Conservation (phyloP, 2,113 vertebrate genomes). For the Oryzias javanicus region DNA sequence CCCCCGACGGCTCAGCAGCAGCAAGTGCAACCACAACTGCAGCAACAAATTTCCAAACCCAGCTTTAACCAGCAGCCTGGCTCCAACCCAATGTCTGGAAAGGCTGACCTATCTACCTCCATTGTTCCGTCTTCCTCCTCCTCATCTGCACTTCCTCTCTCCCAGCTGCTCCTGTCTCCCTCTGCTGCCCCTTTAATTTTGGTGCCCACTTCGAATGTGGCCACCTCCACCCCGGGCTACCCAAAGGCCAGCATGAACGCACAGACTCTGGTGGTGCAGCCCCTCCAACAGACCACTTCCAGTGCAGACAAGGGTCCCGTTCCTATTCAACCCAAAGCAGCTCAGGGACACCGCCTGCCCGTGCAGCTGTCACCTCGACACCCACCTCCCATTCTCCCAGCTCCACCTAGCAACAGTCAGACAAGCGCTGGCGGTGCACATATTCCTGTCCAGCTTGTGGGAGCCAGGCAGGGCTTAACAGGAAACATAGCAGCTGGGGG, state of each 20-base stretch:
- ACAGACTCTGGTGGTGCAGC: constrained; percentile 95
- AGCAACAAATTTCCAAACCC: constrained; percentile 76
- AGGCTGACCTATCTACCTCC: constrained; percentile 59
- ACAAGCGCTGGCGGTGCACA: constrained; percentile 79
- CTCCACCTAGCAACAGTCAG: constrained; percentile 76
- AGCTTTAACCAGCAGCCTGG: constrained; percentile 60
- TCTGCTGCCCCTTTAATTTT: constrained; percentile 78
- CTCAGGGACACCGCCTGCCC: constrained; percentile 73
- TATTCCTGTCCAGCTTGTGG: constrained; percentile 93
- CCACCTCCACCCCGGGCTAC: constrained; percentile 76
- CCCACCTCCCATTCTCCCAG: constrained; percentile 78
- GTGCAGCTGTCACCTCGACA: constrained; percentile 75
- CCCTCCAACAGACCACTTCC: constrained; percentile 82
- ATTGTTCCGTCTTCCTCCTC: constrained; percentile 69
- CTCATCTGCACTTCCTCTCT: constrained; percentile 73
- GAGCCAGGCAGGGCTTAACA: constrained; percentile 86
- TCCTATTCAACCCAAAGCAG: constrained; percentile 89
- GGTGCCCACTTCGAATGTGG: constrained; percentile 75
- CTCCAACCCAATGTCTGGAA: constrained; percentile 55
- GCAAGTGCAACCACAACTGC: constrained; percentile 74
- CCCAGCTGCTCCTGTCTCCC: constrained; percentile 90
- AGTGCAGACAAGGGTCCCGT: constrained; percentile 79
- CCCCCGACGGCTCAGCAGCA: constrained; percentile 78
- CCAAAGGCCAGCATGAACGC: constrained; percentile 79
- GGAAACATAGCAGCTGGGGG: constrained; percentile 87